These are phyloP conservation scores for Trematomus loennbergii DNA, from an alignment of 2,113 vertebrate species.

Conservation along the genomic window DNA sequence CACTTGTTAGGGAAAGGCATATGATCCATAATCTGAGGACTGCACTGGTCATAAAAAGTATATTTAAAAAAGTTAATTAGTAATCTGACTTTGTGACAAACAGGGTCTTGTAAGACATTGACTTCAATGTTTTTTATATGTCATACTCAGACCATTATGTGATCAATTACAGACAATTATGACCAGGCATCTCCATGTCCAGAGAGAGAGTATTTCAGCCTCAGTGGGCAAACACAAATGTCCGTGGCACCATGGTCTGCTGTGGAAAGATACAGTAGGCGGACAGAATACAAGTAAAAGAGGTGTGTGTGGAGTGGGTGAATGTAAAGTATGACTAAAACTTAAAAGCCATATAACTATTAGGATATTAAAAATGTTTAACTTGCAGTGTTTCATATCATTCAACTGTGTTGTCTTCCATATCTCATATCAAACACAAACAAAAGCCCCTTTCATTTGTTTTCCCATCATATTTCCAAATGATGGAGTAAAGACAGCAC, in stretches of 20 bases:
- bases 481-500: not conserved
- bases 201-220: constrained; percentile 85
- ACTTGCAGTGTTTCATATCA: not conserved
- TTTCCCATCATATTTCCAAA: not conserved
- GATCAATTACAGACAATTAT: not conserved
- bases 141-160: not conserved
- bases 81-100: no score
- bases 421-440: not conserved
- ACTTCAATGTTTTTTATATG: not conserved
- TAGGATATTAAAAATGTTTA: not conserved
- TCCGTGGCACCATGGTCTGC: constrained; percentile 89
- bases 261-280: constrained; percentile 79
- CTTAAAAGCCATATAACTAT: not conserved
- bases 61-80: no score
- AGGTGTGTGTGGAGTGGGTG: not conserved
- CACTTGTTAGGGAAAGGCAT: not conserved
- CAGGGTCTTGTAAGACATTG: not conserved
- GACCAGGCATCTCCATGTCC: not conserved
- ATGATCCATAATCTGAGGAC: no score
- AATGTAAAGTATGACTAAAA: not conserved
- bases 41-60: no score
- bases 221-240: constrained; percentile 96
- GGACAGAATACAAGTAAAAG: constrained; percentile 12
- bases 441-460: not conserved
- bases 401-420: no score